phyloP scores from a whole-genome alignment of 2,113 vertebrate species.

The Hystrix brachyura region DNA sequence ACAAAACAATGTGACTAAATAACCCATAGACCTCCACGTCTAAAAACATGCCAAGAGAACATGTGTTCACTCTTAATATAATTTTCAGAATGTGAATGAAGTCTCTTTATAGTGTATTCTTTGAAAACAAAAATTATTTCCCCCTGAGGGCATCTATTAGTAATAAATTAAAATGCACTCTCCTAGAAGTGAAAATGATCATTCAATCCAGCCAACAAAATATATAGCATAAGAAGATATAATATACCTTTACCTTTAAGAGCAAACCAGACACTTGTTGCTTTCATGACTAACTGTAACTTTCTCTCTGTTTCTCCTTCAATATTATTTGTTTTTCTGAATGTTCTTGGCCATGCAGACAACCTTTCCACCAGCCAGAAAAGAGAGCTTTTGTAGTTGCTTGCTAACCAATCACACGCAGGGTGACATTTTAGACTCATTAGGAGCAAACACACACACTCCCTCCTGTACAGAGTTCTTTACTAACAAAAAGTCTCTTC shows the following conservation, averaged over 20 bases:
- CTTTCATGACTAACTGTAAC: conserved; percentile 87
- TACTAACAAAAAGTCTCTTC: conserved; percentile 75
- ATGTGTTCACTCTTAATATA: conserved; percentile 37
- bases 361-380: conserved; percentile 92
- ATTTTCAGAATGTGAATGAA: conserved; percentile 16
- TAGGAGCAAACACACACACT: conserved; percentile 76
- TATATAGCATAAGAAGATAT: background rate
- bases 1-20: conserved; percentile 1
- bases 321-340: conserved; percentile 86
- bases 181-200: conserved; percentile 7
- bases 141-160: background rate
- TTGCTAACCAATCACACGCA: conserved; percentile 83
- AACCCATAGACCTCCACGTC: background rate
- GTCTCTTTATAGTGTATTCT: conserved; percentile 33
- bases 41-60: conserved; percentile 43
- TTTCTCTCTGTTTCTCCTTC: conserved; percentile 90
- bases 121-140: background rate
- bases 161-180: background rate
- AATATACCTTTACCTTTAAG: conserved; percentile 74
- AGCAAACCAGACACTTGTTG: conserved; percentile 59
- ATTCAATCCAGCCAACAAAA: conserved; percentile 52
- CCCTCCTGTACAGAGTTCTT: conserved; percentile 72
- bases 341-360: conserved; percentile 90
- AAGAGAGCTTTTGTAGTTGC: conserved; percentile 91
- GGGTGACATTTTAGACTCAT: conserved; percentile 79